Percentiles rank a stretch among this genome's conserved stretches.
phyloP scores from a whole-genome alignment of 2,797 vertebrate genomes.

The Trachops cirrhosus region DNA sequence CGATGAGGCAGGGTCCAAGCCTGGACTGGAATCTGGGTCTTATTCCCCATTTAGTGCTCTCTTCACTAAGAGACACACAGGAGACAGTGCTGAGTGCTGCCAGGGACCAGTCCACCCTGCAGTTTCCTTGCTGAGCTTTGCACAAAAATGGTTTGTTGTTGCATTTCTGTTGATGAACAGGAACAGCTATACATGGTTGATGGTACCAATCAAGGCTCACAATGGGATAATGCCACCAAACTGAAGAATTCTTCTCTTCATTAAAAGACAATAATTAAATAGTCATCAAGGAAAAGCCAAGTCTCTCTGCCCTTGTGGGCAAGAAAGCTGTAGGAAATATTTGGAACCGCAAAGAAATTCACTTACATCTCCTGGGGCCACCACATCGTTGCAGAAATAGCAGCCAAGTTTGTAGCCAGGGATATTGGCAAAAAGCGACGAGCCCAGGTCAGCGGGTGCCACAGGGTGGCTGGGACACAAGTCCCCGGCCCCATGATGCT shows the following conservation, averaged over 20 bases:
- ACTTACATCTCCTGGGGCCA: constrained; percentile 98
- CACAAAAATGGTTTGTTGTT: neutral
- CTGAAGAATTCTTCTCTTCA: neutral
- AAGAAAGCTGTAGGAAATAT: neutral
- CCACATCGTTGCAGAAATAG: constrained; percentile 99
- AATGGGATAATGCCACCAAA: neutral
- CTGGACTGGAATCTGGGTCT: neutral
- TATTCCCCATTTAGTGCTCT: neutral
- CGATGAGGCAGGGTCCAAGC: neutral
- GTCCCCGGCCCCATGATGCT: constrained; percentile 79
- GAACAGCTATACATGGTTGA: neutral
- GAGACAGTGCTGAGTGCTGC: neutral
- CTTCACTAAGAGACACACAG: neutral
- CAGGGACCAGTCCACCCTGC: neutral
- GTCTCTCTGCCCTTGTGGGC: neutral
- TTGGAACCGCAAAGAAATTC: neutral
- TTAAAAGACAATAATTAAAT: constrained; percentile 18
- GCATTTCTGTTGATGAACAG: neutral
- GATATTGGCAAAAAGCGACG: constrained; percentile 97
- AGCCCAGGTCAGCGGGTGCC: constrained; percentile 81
- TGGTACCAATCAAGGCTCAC: neutral
- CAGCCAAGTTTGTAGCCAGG: constrained; percentile 98
- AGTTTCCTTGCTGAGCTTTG: neutral
- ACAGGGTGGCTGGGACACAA: constrained; percentile 80
- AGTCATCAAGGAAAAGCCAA: neutral